A percentile compares a stretch with the other conserved stretches of the same genome.
Evolutionary conservation across 2,113 vertebrate genomes (phyloP).

Genomic region (Puntigrus tetrazona): DNA sequence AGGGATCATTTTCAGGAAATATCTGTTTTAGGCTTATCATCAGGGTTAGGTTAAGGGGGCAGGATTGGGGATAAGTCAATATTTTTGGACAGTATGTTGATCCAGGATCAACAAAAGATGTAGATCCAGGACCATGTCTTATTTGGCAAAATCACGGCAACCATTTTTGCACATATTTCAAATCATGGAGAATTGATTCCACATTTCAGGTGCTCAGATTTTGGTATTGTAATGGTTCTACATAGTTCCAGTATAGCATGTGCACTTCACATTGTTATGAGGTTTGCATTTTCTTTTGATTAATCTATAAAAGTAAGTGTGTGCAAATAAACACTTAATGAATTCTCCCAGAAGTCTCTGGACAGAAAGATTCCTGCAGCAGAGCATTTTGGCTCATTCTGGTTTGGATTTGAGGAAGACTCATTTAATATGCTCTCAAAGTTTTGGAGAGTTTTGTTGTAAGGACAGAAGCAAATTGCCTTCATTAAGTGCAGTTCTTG

Average conservation of each 20-base stretch:
- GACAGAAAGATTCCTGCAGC: neutral
- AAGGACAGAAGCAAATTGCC: slow-evolving; percentile 30
- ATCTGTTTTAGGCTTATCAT: no score
- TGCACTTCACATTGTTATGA: neutral
- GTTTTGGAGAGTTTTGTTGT: slow-evolving; percentile 22
- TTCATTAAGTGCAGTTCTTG: slow-evolving; percentile 31
- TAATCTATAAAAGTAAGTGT: neutral
- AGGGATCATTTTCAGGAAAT: no score
- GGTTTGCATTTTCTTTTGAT: neutral
- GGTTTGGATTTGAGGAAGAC: neutral
- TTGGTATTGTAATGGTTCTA: neutral
- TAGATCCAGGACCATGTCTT: no score
- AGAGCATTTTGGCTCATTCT: neutral
- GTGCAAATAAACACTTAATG: slow-evolving; percentile 1
- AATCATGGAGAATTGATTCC: neutral
- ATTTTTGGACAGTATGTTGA: no score
- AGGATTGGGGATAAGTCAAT: no score
- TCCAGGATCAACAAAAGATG: no score
- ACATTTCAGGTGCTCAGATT: neutral
- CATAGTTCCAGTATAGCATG: neutral
- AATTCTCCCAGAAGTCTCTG: neutral
- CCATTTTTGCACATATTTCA: neutral
- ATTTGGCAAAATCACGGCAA: no score
- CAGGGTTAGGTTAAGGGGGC: no score
- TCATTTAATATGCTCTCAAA: slow-evolving; percentile 23